phyloP scores from a whole-genome alignment of 2,888 invertebrate species.

The Hydriomena furcata region DNA sequence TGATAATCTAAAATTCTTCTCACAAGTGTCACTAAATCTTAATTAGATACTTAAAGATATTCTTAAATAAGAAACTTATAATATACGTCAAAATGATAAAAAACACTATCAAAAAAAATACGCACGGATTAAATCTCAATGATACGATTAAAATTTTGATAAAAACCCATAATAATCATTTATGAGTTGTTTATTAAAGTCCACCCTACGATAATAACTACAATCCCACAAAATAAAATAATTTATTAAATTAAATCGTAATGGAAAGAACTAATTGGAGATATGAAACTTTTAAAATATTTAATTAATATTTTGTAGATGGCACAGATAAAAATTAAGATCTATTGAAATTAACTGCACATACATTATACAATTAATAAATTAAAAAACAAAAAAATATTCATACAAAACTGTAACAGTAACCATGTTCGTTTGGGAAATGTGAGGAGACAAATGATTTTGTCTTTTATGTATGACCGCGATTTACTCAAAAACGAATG shows the following conservation, averaged over 20 bases:
- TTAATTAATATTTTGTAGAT: slow-evolving; percentile 15
- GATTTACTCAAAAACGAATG: too few species aligned
- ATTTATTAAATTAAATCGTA: slow-evolving; percentile 19
- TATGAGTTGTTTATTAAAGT: too few species aligned
- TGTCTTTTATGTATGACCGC: too few species aligned
- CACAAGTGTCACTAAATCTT: slow-evolving; percentile 2
- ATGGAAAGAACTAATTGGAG: not conserved
- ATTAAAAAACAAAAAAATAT: too few species aligned
- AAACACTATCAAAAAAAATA: not conserved
- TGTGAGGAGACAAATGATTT: too few species aligned
- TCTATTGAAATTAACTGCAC: slow-evolving; percentile 52
- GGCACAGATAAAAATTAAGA: slow-evolving; percentile 19
- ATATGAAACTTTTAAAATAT: not conserved
- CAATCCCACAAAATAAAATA: too few species aligned
- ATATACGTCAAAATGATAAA: not conserved
- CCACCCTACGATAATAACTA: too few species aligned
- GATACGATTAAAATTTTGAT: too few species aligned
- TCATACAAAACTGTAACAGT: too few species aligned
- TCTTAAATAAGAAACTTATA: not conserved
- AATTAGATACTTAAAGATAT: not conserved
- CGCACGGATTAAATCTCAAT: not conserved
- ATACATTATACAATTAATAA: slow-evolving; percentile 45
- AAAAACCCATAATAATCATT: too few species aligned
- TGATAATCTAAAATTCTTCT: slow-evolving; percentile 6
- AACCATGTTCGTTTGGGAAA: too few species aligned